Evolutionary conservation across 2,113 vertebrate species (phyloP), one percentile per base, ranked within the genome.

Genomic region (Arenaria interpres): DNA sequence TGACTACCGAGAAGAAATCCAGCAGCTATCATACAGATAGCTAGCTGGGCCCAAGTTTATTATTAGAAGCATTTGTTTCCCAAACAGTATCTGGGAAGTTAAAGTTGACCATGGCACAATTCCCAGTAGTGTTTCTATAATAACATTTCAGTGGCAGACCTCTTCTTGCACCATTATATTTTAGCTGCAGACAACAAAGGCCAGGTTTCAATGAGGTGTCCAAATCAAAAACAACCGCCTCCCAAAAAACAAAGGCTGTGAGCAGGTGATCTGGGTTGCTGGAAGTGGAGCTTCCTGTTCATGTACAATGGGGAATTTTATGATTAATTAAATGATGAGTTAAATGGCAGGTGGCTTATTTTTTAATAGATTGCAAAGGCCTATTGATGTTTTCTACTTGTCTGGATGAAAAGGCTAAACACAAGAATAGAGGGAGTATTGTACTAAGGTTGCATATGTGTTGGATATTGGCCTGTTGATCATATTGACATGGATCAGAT

Each of bases 61-160:
- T 89, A 85, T 69, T 91, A 94, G 91, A 82, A 96, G 37, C 21
- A 37, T 90, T 95, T 93, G 59, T 94, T 95, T 90, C 82, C 81
- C 50, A 90, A 74, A 91, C 56, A 89, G 71, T 67, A 88, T 74
- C 82, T 85, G 37, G 46, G 46, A 91, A 80, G 54, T 88, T 90
- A 66, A 96, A 93, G 43, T 14, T 83, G 48, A 69, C 32, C 54
- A 39, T 96, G 90, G 78, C 93, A 91, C 35, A 73, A 74, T 91
- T 96, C 78, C 89, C 78, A 93, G 82, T 66, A 46, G 78, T 88
- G 71, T 83, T 96, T 83, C 63, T 80, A 62, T 80, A 94, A 88
- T 50, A 91, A 96, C 37, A 43, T 77, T 74, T 74, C 56, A 50
- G 35, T 77, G 79, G 77, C 82, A 80, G 74, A 88, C 63, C 72